phyloP scores from a whole-genome alignment of 2,888 invertebrate species.

The Teleiodes luculella region DNA sequence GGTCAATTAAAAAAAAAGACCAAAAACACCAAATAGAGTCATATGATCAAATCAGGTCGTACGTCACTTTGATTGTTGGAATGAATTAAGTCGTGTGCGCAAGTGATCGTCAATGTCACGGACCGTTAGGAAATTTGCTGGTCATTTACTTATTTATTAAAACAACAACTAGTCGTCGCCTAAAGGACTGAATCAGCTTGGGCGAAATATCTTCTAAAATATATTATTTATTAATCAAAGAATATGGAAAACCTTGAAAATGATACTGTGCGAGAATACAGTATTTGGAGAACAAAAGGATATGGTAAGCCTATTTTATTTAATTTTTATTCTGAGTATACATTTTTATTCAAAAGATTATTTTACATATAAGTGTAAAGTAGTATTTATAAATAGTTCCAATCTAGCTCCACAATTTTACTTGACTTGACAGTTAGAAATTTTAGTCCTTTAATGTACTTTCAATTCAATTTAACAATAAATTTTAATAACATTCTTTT shows the following conservation, averaged over 20 bases:
- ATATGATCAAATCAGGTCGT: neutral
- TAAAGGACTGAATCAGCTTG: neutral
- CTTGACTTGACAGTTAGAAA: too few relatives aligned
- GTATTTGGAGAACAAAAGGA: neutral
- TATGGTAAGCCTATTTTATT: neutral
- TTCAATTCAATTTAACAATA: too few relatives aligned
- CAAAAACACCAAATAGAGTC: neutral
- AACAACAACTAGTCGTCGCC: too few relatives aligned
- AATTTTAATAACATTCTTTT: too few relatives aligned
- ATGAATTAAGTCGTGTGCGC: neutral
- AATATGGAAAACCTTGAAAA: slow-evolving; percentile 3
- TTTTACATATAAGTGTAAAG: neutral
- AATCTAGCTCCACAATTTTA: neutral
- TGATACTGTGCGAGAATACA: neutral
- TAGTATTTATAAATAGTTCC: neutral
- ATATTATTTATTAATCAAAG: neutral
- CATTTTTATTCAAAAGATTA: neutral
- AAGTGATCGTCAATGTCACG: neutral
- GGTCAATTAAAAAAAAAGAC: too few relatives aligned
- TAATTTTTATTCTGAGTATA: neutral
- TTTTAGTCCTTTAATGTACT: too few relatives aligned
- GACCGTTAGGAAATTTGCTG: neutral
- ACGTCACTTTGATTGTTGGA: neutral
- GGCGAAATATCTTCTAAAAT: neutral
- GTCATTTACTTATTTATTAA: too few relatives aligned